These are phyloP conservation scores for Platichthys stellatus DNA, from an alignment of 2,113 vertebrate genomes.

Conservation along the genomic window DNA sequence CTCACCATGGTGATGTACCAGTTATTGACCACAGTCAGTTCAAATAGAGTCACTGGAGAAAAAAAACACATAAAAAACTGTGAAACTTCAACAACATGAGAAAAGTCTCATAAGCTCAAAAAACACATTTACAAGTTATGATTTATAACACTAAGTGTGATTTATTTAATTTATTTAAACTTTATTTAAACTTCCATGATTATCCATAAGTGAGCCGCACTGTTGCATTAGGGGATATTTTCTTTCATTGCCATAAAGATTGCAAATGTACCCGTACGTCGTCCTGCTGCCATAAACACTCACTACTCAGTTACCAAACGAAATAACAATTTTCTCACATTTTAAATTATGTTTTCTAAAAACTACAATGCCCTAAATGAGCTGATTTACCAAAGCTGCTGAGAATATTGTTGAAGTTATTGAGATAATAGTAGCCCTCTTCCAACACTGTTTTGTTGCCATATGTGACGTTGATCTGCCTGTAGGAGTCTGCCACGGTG, in stretches of 20 bases:
- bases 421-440: conserved; percentile 98
- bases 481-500: conserved; percentile 93
- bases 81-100: not conserved
- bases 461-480: conserved; percentile 85
- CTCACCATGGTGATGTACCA: conserved; percentile 99
- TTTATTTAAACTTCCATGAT: no score
- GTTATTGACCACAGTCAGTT: conserved; percentile 97
- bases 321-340: no score
- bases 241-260: no score
- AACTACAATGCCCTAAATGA: not conserved
- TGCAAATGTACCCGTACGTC: no score
- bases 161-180: no score
- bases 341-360: no score
- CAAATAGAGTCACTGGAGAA: conserved; percentile 93
- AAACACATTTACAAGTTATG: not conserved
- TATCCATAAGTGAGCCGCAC: no score
- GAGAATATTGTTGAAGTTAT: conserved; percentile 98
- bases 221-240: no score
- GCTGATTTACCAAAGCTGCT: conserved; percentile 91
- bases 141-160: no score
- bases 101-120: not conserved
- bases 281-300: no score
- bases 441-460: conserved; percentile 90
- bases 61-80: conserved; percentile 3
- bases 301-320: no score